Evolutionary conservation across 1,140 invertebrate species (phyloP), one percentile per base, ranked within the genome.

Genomic region (Drosophila aff.): DNA sequence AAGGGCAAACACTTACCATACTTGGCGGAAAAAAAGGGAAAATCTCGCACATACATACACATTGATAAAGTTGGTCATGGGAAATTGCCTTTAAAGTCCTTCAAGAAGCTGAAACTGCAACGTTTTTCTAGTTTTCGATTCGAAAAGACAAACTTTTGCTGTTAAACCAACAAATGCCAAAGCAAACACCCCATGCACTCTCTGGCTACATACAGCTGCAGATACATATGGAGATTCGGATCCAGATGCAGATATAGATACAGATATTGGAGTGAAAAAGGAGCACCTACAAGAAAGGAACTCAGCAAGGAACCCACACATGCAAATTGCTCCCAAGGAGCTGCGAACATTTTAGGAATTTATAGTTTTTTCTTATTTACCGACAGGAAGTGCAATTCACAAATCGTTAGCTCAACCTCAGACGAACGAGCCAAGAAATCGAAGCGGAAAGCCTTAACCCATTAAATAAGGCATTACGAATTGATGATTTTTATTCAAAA

Each of bases 71-170:
- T 74, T 74, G 55, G 38, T 60, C 44, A 52, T 57, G 52, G 63
- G 33, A 73, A 68, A 86, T 82, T 76, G 69, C 67, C 83, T 79
- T 83, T 76, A 86, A 73, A 61, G 55, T 87, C 66, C 75, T 87
- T 63, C 43, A 90, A 84, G 77, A 55, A 61, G 53, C 63, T 55
- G 50, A 52, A 64, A 55, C 47, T 71, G 85, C 84, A 84, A 76
- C 84, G 84, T 90, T 90, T 89, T 89, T 89, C 85, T 90, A 89
- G 75, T 90, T 76, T 85, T 90, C 85, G 85, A 89, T 89, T 90
- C 83, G 78, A 82, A 90, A 67, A 67, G 85, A 80, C 78, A 90
- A 89, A 89, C 81, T 89, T 89, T 89, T 89, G 85, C 85, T 82
- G 85, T 90, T 89, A 89, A 90, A 80, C 79, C 69, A 89, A 89